Conservation (phyloP, 2,888 invertebrate genomes). For the Agonopterix alstromeriana region DNA sequence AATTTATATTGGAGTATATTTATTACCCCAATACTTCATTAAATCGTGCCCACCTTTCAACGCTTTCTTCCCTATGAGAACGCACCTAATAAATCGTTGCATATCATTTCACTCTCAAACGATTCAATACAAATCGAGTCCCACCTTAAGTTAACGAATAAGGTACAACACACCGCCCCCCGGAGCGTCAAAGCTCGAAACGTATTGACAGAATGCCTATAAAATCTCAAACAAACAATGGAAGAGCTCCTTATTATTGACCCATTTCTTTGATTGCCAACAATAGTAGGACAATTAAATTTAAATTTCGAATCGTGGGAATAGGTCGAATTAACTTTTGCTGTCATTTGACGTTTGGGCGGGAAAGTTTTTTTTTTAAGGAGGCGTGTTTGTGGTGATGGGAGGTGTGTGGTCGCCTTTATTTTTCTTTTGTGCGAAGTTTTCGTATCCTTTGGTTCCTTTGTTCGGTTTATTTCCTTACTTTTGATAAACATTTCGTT, state of each 20-base stretch:
- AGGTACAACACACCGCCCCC: constrained; percentile 41
- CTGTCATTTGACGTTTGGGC: constrained; percentile 54
- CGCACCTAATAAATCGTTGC: constrained; percentile 63
- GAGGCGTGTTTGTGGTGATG: constrained; percentile 33
- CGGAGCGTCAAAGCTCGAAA: constrained; percentile 33
- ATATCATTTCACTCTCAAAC: constrained; percentile 70
- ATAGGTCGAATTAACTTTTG: constrained; percentile 59
- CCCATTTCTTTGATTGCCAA: constrained; percentile 67
- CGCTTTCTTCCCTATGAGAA: constrained; percentile 41
- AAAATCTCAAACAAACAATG: constrained; percentile 67
- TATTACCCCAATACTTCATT: constrained; percentile 19
- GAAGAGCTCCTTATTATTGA: constrained; percentile 63
- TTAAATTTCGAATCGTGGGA: constrained; percentile 68
- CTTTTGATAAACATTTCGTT: too few species aligned
- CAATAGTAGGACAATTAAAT: constrained; percentile 70
- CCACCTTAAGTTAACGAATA: constrained; percentile 37
- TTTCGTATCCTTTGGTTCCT: too few species aligned
- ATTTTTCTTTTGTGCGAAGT: background rate
- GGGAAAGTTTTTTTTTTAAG: constrained; percentile 37
- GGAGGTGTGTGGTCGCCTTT: constrained; percentile 32
- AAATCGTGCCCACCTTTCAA: constrained; percentile 11
- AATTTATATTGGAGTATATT: constrained; percentile 1
- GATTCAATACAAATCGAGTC: constrained; percentile 30
- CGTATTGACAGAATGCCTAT: constrained; percentile 74
- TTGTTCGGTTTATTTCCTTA: too few species aligned